Percentiles rank a stretch among this genome's conserved stretches.
Conservation (phyloP, 2,797 vertebrate genomes). For the Merluccius polli region DNA sequence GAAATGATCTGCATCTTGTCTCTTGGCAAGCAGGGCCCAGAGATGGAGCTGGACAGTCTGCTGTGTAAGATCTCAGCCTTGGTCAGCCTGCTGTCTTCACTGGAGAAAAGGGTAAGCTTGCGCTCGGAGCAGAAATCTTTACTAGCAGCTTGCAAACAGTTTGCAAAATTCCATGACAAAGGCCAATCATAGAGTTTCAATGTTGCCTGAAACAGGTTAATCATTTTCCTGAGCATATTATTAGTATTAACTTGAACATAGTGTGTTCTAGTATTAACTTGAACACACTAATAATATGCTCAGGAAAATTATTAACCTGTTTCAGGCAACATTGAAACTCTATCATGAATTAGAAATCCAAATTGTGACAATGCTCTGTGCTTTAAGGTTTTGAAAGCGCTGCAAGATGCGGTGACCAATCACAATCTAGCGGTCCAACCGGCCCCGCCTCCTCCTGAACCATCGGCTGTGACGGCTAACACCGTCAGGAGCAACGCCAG, state of each 20-base stretch:
- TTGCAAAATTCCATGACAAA: too few species aligned
- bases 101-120: constrained; percentile 79
- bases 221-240: background rate
- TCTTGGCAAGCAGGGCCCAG: constrained; percentile 57
- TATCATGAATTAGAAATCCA: background rate
- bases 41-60: constrained; percentile 77
- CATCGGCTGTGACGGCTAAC: constrained; percentile 26
- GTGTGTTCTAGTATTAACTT: too few species aligned
- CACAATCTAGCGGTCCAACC: constrained; percentile 75
- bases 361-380: background rate
- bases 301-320: background rate
- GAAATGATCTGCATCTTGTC: constrained; percentile 7
- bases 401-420: constrained; percentile 76
- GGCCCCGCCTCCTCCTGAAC: constrained; percentile 55
- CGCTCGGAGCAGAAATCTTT: background rate
- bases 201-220: background rate
- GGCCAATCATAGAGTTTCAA: background rate
- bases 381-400: constrained; percentile 73
- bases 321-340: background rate
- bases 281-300: background rate
- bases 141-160: too few species aligned
- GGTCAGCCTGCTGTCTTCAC: constrained; percentile 77
- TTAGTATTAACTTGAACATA: background rate
- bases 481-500: constrained; percentile 51
- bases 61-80: constrained; percentile 78